Base-by-base conservation (phyloP, 2,888 invertebrate species). In the Dolichomitus sp. region DNA sequence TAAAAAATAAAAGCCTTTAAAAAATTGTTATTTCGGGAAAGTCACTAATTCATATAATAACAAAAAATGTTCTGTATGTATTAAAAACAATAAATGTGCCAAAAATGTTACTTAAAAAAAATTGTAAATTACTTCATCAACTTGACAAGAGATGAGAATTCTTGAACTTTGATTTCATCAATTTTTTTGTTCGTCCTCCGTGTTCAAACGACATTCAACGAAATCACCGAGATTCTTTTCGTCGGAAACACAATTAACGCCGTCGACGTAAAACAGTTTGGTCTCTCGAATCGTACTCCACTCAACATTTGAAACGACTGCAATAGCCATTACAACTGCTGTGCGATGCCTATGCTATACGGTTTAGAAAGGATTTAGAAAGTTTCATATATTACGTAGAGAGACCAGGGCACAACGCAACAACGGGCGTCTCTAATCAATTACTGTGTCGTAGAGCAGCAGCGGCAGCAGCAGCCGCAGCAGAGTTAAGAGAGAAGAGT, bases 301-400 rank as follows among this genome's bases (percentile, higher is more conserved):
- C 52, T 61, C 45, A n/a, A 63, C 23, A 61, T 37, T 59, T n/a
- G 33, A 23, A 61, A 59, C 54, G 33, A 33, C 27, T 19, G 57
- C 65, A 48, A 42, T 63, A 57, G 45, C 74, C 66, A 65, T 70
- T 75, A 79, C 74, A 12, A 59, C 48, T 57, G 52, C 37, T 73
- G 63, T 52, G 33, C 48, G 42, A 27, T 61, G 68, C 42, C 37
- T 68, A 40, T 61, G 17, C 65, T 52, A 68, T 81, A 79, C 80
- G 78, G 80, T 84, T 87, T 87, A 87, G 86, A 88, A 88, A 88
- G 87, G 87, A 86, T 88, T 89, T 90, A 89, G 89, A 89, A 89
- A 89, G 89, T 89, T 83, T 82, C 81, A 76, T 87, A 70, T 83
- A 84, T 84, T 80, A 84, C 70, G 83, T 73, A 80, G 84, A 80